phyloP scores from a whole-genome alignment of 2,888 invertebrate species.

The Malthinus flaveolus region DNA sequence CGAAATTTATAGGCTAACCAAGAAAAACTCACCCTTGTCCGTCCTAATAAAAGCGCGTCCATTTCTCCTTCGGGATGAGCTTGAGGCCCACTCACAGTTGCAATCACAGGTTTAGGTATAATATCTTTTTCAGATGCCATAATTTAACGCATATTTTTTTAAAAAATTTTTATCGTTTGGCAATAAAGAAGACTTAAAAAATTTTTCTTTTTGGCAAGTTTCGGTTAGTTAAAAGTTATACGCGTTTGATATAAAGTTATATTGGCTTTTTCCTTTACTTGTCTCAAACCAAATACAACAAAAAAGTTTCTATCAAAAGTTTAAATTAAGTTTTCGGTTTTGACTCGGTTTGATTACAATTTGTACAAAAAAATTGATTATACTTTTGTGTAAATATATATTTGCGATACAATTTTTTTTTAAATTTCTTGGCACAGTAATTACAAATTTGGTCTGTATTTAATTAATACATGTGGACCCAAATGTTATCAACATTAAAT shows the following conservation, averaged over 20 bases:
- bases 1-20: no score
- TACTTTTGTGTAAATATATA: background rate
- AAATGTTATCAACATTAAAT: constrained; percentile 16
- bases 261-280: constrained; percentile 7
- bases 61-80: constrained; percentile 71
- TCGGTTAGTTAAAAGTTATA: no score
- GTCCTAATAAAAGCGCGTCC: constrained; percentile 76
- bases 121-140: constrained; percentile 48
- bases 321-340: constrained; percentile 13
- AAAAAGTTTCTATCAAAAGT: constrained; percentile 22
- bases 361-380: background rate
- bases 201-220: background rate
- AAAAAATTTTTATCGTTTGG: no score
- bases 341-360: background rate
- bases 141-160: constrained; percentile 4
- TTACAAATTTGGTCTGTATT: constrained; percentile 17
- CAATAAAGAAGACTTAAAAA: no score
- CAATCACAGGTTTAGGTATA: constrained; percentile 62
- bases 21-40: constrained; percentile 72
- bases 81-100: constrained; percentile 56
- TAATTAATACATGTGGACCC: constrained; percentile 18
- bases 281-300: constrained; percentile 1
- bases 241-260: constrained; percentile 12
- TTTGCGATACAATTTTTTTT: background rate
- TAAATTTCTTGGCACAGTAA: constrained; percentile 15